Conservation (phyloP, 2,888 invertebrate species). For the Sphaerophoria taeniata region DNA sequence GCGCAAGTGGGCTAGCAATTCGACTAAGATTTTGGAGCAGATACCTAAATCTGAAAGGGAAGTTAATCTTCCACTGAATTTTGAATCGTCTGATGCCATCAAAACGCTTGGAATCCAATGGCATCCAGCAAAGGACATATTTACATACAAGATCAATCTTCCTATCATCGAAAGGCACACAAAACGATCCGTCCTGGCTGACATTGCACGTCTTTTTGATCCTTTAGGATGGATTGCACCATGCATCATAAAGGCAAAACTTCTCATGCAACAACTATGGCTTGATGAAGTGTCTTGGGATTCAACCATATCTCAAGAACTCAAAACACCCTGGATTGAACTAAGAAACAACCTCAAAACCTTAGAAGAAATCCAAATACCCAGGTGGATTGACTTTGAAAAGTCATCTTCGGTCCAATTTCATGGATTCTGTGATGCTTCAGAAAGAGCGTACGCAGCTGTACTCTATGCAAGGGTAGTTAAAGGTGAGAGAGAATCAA, state of each 20-base stretch:
- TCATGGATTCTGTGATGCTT: constrained; percentile 12
- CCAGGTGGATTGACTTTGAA: constrained; percentile 21
- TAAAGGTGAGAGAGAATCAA: background rate
- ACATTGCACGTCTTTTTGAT: too few relatives aligned
- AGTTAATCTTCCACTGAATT: constrained; percentile 25
- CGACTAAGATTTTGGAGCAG: constrained; percentile 12
- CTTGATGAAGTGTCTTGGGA: constrained; percentile 13
- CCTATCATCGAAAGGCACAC: background rate
- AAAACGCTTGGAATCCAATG: constrained; percentile 55
- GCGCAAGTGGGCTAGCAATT: constrained; percentile 38
- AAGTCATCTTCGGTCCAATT: background rate
- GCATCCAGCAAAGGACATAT: constrained; percentile 48
- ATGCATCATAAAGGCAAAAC: constrained; percentile 34
- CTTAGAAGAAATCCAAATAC: constrained; percentile 10
- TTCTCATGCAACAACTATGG: constrained; percentile 27
- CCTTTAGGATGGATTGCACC: constrained; percentile 52
- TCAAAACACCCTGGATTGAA: background rate
- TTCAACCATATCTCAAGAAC: constrained; percentile 9
- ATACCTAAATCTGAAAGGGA: constrained; percentile 45
- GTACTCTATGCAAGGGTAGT: background rate
- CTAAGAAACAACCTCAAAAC: background rate
- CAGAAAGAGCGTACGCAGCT: background rate
- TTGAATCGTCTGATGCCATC: constrained; percentile 30
- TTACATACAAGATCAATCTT: constrained; percentile 39
- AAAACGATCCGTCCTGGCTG: too few relatives aligned